Evolutionary conservation across 2,113 vertebrate species (phyloP).

Genomic region (Pyxicephalus adspersus): DNA sequence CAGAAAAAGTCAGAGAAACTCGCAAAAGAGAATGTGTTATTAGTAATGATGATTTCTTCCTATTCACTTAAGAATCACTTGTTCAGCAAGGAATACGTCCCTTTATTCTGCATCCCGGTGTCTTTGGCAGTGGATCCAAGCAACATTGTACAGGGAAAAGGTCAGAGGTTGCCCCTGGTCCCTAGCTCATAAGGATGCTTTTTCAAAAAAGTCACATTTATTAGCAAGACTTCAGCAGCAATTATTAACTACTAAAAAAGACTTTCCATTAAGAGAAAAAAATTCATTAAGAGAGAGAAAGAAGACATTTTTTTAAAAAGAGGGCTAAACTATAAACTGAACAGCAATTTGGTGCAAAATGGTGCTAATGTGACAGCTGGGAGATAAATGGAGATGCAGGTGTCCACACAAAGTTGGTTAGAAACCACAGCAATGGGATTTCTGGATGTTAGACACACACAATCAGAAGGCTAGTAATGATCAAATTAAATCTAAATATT

Average conservation of each 20-base stretch:
- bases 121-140: background rate
- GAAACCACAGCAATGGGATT: no score
- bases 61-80: background rate
- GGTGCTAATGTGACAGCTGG: background rate
- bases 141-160: conserved; percentile 39
- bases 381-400: background rate
- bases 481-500: no score
- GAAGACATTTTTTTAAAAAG: background rate
- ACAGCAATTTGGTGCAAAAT: background rate
- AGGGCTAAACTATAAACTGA: background rate
- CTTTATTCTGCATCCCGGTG: conserved; percentile 5
- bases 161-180: conserved; percentile 10
- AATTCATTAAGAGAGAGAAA: background rate
- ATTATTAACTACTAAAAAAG: conserved; percentile 13
- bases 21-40: no score
- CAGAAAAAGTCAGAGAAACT: no score
- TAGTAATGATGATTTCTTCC: no score
- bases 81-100: background rate
- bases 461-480: no score
- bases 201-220: background rate
- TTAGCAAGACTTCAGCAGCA: background rate
- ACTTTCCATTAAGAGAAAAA: background rate
- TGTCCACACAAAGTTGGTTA: background rate
- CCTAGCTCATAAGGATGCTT: background rate
- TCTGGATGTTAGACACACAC: no score